Percentiles rank a stretch among this genome's conserved stretches.
These are phyloP conservation scores for Mionectes macconnelli DNA, from an alignment of 2,113 vertebrate species.

Conservation along the genomic window DNA sequence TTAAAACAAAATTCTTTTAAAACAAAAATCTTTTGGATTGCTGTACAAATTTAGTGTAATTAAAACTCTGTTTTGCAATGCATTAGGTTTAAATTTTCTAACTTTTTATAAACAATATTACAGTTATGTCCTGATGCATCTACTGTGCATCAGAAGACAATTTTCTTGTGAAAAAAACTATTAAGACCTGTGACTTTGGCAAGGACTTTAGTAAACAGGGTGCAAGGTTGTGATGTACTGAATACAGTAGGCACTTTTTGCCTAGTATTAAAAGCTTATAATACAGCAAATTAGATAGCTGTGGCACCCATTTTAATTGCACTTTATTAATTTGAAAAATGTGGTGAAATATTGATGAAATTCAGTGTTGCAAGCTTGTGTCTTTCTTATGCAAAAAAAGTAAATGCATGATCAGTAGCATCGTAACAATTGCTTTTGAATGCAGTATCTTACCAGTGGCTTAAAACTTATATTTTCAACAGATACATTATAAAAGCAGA, in stretches of 20 bases:
- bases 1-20: not conserved
- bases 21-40: not conserved
- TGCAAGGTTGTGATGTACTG: not conserved
- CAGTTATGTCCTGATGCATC: not conserved
- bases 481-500: not conserved
- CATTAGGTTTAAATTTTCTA: not conserved
- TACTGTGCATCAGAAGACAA: not conserved
- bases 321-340: constrained; percentile 25
- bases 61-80: not conserved
- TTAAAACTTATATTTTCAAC: not conserved
- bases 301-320: not conserved
- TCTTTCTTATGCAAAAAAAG: not conserved
- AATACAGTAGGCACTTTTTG: not conserved
- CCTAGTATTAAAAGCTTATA: not conserved
- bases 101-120: not conserved
- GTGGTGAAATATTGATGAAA: not conserved
- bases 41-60: not conserved
- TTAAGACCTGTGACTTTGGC: not conserved
- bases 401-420: constrained; percentile 22
- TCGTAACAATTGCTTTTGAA: not conserved
- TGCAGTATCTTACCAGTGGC: not conserved
- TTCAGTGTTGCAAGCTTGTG: not conserved
- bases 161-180: not conserved
- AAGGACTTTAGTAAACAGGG: not conserved
- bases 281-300: constrained; percentile 31